Evolutionary conservation across 2,797 vertebrate genomes (phyloP), one percentile per base, ranked within the genome.

Genomic region (Sebastes oblongus): DNA sequence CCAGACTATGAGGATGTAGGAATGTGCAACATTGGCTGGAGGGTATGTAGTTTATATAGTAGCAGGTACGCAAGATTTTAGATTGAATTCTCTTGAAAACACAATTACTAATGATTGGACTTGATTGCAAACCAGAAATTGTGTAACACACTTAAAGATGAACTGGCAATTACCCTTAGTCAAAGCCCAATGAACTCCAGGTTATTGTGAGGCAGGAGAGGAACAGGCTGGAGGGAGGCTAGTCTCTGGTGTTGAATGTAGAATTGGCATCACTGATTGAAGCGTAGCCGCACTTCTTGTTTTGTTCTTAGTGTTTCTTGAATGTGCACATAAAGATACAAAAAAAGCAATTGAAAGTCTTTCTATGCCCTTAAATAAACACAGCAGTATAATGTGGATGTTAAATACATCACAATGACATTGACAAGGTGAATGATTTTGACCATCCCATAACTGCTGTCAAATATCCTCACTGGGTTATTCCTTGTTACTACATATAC

Each of bases 31-130:
- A 1, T 10, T 42, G 29, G 30, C 60, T 56, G 16, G 32, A 66
- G 67, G 66, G 24, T 72, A 8, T 78, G 66, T 32, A 3, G 39
- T 13, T 75, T 66, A 25, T 56, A 16, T 46, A n/a, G 70, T 12
- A 7, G 39, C 30, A 62, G 20, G 62, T 54, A 67, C 34, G 39
- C 66, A 16, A 29, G 12, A 10, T 20, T 5, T 36, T 60, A 50
- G 82, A 77, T 79, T 65, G 25, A 78, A 62, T 77, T 83, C 6
- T 58, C 61, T 72, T 80, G 10, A 58, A 66, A 77, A 85, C 62
- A 56, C 52, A 66, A 56, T 80, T 73, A 70, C 59, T 76, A 60
- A 77, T 69, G 34, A 81, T 81, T 50, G 20, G 30, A 77, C 59
- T 67, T 27, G 6, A 58, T n/a, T 65, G 59, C 67, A 56, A 24